These are phyloP conservation scores for Entelurus aequoreus DNA, from an alignment of 2,113 vertebrate species.

Conservation along the genomic window DNA sequence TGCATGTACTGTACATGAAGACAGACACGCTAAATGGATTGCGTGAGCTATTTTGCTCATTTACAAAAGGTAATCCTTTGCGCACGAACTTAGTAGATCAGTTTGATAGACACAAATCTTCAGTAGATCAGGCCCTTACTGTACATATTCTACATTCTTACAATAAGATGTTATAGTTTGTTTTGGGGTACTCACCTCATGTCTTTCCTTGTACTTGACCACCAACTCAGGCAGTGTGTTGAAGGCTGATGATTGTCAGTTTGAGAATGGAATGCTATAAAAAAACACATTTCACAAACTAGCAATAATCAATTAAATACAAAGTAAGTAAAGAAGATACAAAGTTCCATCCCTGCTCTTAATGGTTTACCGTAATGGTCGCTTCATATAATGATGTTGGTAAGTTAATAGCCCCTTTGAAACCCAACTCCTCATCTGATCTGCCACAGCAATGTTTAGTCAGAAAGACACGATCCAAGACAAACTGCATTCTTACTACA, in stretches of 20 bases:
- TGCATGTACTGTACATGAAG: no score
- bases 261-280: constrained; percentile 6
- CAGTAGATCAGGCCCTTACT: no score
- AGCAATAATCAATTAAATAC: not conserved
- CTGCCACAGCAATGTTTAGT: not conserved
- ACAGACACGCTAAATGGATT: no score
- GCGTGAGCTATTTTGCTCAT: no score
- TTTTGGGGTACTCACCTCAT: constrained; percentile 45
- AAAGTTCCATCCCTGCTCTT: not conserved
- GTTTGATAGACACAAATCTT: no score
- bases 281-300: not conserved
- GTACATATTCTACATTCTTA: not conserved
- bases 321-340: not conserved
- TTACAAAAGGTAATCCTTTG: no score
- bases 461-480: not conserved
- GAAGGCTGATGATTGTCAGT: not conserved
- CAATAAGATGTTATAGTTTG: not conserved
- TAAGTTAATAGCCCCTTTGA: not conserved
- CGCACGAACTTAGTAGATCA: no score
- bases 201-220: constrained; percentile 5
- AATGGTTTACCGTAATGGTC: not conserved
- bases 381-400: not conserved
- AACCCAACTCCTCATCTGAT: not conserved
- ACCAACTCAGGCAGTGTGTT: not conserved
- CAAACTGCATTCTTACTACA: constrained; percentile 4